Evolutionary conservation across 2,888 invertebrate genomes (phyloP), one percentile per base, ranked within the genome.

Genomic region (Orchesella flavescens): DNA sequence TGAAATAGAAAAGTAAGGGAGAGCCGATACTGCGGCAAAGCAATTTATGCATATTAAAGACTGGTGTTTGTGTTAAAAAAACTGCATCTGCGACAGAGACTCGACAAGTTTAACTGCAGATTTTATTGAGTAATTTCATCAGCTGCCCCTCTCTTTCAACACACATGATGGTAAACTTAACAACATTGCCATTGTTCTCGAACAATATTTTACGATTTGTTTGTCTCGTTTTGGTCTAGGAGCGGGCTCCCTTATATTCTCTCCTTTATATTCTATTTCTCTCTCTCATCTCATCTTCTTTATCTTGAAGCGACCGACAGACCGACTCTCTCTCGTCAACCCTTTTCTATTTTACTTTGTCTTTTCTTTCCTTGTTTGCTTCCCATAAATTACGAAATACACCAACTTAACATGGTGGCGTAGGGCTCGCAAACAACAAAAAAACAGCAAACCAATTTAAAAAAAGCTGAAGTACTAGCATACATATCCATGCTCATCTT

Each of bases 121-220:
- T 73, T 73, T 73, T 73, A 73, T 73, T 73, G 61, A 44, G 73
- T 21, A 73, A 73, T 73, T 73, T 61, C 73, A 73, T 73, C 73
- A 73, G 73, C 73, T 73, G 73, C 73, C 73, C 73, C 46, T 49
- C n/a, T 55, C 49, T 17, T 19, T n/a, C 19, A 21, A 13, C 21
- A 43, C 43, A 43, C 66, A 66, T 19, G 46, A 71, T 55, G 19
- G 49, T 69, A 49, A 15, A 43, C n/a, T 61, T 46, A 46, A 49
- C 49, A 12, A 46, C 2, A 34, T 23, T 53, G 19, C 49, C 69
- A 34, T 69, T 69, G 69, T 69, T 69, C 66, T 69, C 49, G n/a
- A 10, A 66, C 17, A 46, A 24, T 76, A 68, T 66, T 76, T 79
- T 79, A 79, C 79, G 79, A 79, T 79, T 79, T 79, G 79, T 79